phyloP scores from a whole-genome alignment of 2,113 vertebrate genomes.

The chimpanzee (Pan troglodytes) region DNA sequence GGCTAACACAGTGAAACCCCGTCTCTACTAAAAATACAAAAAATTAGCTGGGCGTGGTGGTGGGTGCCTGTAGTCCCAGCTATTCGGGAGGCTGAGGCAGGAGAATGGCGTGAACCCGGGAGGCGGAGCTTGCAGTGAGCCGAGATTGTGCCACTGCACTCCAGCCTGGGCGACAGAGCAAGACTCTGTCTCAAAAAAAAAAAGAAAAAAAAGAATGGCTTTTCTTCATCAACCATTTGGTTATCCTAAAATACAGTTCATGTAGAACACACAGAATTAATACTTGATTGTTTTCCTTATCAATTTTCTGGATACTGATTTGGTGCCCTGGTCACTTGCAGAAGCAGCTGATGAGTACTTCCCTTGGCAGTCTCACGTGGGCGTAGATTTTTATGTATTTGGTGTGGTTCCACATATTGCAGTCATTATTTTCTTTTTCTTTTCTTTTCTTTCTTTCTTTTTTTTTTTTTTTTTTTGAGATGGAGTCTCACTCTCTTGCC shows the following conservation, averaged over 20 bases:
- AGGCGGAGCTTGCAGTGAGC: too few species aligned
- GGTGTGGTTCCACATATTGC: neutral
- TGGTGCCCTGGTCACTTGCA: neutral
- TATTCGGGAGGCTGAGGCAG: too few species aligned
- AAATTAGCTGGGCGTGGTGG: too few species aligned
- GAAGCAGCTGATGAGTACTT: rapidly evolving
- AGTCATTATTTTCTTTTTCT: neutral
- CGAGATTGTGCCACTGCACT: too few species aligned
- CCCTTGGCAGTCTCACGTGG: rapidly evolving
- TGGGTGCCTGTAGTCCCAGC: too few species aligned
- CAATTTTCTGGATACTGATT: neutral
- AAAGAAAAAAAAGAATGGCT: neutral
- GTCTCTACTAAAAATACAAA: too few species aligned
- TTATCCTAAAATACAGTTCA: neutral
- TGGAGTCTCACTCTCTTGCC: too few species aligned
- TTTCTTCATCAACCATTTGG: neutral
- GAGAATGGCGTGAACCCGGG: too few species aligned
- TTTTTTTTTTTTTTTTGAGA: too few species aligned
- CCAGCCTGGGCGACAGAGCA: too few species aligned
- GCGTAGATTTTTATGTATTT: rapidly evolving
- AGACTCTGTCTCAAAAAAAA: too few species aligned
- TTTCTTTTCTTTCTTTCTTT: neutral
- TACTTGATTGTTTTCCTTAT: neutral
- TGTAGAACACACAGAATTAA: neutral
- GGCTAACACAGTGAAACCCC: too few species aligned